These are phyloP conservation scores for Neelides folsomi DNA, from an alignment of 2,888 invertebrate genomes.

Conservation along the genomic window DNA sequence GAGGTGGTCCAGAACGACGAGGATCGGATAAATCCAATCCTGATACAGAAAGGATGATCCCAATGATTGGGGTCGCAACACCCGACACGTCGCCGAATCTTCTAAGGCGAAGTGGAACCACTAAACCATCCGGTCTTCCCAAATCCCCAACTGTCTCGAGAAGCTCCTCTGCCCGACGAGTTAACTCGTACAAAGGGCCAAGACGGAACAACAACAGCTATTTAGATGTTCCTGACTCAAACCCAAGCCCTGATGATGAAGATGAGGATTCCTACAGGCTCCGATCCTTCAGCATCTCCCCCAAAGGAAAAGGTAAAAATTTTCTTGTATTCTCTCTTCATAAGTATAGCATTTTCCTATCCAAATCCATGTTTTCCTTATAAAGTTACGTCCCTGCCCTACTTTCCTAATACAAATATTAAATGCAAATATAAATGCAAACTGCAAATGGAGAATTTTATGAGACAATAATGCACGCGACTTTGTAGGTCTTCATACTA, in stretches of 20 bases:
- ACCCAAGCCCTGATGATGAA: conserved; percentile 43
- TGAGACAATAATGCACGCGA: too few species aligned
- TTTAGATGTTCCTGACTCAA: conserved; percentile 51
- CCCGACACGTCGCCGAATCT: conserved; percentile 55
- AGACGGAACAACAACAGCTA: conserved; percentile 42
- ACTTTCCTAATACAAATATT: too few species aligned
- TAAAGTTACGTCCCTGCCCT: too few species aligned
- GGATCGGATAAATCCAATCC: conserved; percentile 28
- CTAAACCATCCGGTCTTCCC: conserved; percentile 31
- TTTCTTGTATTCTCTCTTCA: not conserved
- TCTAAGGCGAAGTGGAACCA: conserved; percentile 20
- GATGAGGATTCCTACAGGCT: conserved; percentile 81
- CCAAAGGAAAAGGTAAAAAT: conserved; percentile 56
- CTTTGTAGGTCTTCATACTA: too few species aligned
- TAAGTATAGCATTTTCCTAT: too few species aligned
- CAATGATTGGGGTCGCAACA: conserved; percentile 29
- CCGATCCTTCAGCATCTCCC: conserved; percentile 80
- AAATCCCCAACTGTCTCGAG: conserved; percentile 31
- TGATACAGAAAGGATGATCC: conserved; percentile 20
- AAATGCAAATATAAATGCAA: too few species aligned
- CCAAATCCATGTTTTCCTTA: too few species aligned
- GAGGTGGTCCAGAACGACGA: conserved; percentile 22
- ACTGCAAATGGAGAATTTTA: too few species aligned
- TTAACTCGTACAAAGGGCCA: conserved; percentile 30
- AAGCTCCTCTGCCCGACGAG: conserved; percentile 29